Evolutionary conservation across 2,888 invertebrate genomes (phyloP).

Genomic region (Hypolimnas misippus): DNA sequence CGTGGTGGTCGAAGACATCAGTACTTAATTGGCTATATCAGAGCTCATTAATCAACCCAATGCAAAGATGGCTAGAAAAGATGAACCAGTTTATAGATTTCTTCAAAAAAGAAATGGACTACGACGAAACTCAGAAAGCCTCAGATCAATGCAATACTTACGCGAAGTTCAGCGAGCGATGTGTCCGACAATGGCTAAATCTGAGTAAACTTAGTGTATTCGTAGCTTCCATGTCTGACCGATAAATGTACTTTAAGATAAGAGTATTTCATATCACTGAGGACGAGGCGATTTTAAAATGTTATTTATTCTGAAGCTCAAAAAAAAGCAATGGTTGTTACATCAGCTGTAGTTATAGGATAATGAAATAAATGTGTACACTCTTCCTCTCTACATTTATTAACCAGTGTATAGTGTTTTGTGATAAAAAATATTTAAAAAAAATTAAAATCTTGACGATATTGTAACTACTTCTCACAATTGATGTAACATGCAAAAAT

Average conservation of each 20-base stretch:
- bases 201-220: conserved; percentile 61
- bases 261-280: conserved; percentile 7
- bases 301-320: conserved; percentile 27
- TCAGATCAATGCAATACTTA: conserved; percentile 32
- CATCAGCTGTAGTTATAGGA: conserved; percentile 3
- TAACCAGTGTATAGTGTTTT: background rate
- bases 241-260: conserved; percentile 45
- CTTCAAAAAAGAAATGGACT: conserved; percentile 35
- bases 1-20: conserved; percentile 64
- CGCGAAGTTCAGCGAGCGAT: conserved; percentile 38
- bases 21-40: conserved; percentile 67
- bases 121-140: conserved; percentile 12
- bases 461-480: background rate
- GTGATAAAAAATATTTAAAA: background rate
- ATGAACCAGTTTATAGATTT: conserved; percentile 58
- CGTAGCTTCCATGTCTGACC: conserved; percentile 62
- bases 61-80: conserved; percentile 71
- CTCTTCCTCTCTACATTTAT: background rate
- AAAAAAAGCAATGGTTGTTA: conserved; percentile 25
- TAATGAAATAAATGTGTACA: background rate
- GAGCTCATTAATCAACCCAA: conserved; percentile 64
- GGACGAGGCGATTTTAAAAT: background rate
- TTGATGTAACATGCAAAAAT: conserved; percentile 14
- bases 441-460: background rate
- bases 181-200: conserved; percentile 58